A percentile compares a stretch with the other conserved stretches of the same genome.
Evolutionary conservation across 1,140 invertebrate species (phyloP).

Genomic region (Harpegnathos saltator): DNA sequence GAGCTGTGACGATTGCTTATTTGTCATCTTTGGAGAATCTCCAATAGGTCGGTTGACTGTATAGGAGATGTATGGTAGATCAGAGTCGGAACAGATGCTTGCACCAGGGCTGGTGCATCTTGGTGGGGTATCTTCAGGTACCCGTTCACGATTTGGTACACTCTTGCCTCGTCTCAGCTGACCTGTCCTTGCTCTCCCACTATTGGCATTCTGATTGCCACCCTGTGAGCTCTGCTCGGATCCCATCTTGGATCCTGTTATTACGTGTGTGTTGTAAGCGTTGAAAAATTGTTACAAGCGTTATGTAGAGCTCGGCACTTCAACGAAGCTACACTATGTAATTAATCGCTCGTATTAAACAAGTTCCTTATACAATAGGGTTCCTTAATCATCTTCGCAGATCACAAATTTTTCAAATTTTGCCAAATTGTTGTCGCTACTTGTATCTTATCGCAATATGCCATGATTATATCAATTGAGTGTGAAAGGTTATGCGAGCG

Average conservation of each 20-base stretch:
- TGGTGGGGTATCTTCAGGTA: constrained; percentile 87
- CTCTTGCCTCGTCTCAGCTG: constrained; percentile 87
- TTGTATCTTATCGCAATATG: neutral
- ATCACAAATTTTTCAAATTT: neutral
- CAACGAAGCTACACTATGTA: no score
- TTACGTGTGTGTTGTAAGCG: no score
- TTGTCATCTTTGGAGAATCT: constrained; percentile 92
- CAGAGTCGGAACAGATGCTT: constrained; percentile 95
- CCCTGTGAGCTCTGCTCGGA: constrained; percentile 87
- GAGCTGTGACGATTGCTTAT: constrained; percentile 86
- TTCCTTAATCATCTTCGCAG: neutral
- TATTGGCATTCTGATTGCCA: constrained; percentile 74
- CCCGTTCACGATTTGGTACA: constrained; percentile 85
- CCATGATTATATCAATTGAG: neutral
- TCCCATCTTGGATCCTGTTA: constrained; percentile 83
- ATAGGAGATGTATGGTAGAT: constrained; percentile 97
- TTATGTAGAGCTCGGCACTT: no score
- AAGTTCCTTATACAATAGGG: neutral
- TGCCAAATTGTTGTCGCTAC: neutral
- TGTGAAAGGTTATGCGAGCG: neutral
- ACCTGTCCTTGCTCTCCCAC: constrained; percentile 72
- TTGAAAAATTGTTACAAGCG: no score
- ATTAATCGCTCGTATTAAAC: no score
- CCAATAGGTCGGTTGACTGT: constrained; percentile 96
- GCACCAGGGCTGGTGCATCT: constrained; percentile 93